These are phyloP conservation scores for Euproctis similis DNA, from an alignment of 2,888 invertebrate species.

Conservation along the genomic window DNA sequence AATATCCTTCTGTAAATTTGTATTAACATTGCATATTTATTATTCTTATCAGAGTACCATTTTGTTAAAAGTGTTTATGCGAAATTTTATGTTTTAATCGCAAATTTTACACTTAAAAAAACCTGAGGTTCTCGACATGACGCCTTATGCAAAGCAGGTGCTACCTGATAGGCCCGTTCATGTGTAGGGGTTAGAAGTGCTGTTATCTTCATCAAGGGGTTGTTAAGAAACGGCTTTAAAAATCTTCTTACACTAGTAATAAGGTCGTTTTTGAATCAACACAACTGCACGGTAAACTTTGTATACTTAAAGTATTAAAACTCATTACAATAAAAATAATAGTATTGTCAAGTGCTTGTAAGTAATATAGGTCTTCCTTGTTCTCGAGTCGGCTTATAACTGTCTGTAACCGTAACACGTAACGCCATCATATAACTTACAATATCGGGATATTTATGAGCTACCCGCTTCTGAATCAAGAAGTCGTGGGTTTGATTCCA, in stretches of 20 bases:
- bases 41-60: conserved; percentile 49
- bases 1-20: conserved; percentile 38
- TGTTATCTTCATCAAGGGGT: conserved; percentile 26
- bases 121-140: conserved; percentile 65
- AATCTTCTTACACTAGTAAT: conserved; percentile 16
- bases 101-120: conserved; percentile 69
- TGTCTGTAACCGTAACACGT: no score
- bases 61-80: conserved; percentile 52
- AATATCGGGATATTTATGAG: conserved; percentile 52
- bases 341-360: conserved; percentile 30
- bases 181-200: conserved; percentile 34
- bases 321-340: conserved; percentile 31
- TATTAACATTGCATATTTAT: conserved; percentile 36
- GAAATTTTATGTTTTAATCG: conserved; percentile 67
- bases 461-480: no score
- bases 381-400: no score
- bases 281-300: conserved; percentile 13
- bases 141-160: conserved; percentile 76
- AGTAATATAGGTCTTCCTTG: no score
- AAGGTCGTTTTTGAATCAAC: conserved; percentile 13
- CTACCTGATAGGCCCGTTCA: conserved; percentile 66
- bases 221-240: conserved; percentile 29
- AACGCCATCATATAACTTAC: conserved; percentile 61
- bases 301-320: conserved; percentile 28
- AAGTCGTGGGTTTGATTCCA: no score